Conservation (phyloP, 2,113 vertebrate species). For the Toxotes jaculatrix region DNA sequence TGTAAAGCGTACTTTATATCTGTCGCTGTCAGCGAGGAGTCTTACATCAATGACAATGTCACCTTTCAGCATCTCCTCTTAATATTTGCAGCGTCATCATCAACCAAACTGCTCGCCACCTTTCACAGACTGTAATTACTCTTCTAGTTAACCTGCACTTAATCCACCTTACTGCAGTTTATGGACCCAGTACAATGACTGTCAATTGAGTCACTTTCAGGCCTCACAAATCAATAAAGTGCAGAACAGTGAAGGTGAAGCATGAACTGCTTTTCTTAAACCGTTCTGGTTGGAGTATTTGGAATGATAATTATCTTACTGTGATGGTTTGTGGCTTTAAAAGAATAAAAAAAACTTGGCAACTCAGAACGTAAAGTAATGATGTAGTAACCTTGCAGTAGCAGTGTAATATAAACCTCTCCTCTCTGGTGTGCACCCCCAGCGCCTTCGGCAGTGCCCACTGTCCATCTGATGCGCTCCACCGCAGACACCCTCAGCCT, state of each 20-base stretch:
- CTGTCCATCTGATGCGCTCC: constrained; percentile 93
- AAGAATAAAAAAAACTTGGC: constrained; percentile 27
- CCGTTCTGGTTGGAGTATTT: constrained; percentile 40
- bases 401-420: constrained; percentile 10
- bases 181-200: constrained; percentile 70
- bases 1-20: constrained; percentile 27
- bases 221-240: constrained; percentile 70
- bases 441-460: constrained; percentile 96
- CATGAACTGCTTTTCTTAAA: constrained; percentile 37
- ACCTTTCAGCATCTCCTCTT: constrained; percentile 63
- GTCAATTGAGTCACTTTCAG: constrained; percentile 70
- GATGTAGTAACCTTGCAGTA: background rate
- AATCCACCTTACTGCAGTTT: constrained; percentile 72
- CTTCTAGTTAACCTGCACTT: constrained; percentile 69
- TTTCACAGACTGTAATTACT: constrained; percentile 66
- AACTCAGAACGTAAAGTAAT: background rate
- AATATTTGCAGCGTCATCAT: constrained; percentile 71
- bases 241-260: constrained; percentile 69
- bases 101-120: constrained; percentile 60
- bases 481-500: constrained; percentile 93
- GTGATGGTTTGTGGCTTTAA: constrained; percentile 31
- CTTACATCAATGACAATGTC: constrained; percentile 72
- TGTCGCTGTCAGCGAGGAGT: constrained; percentile 40
- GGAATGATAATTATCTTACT: constrained; percentile 45
- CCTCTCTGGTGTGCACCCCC: constrained; percentile 47